Conservation (phyloP, 1,140 invertebrate species). For the Drosophila gunungcola region DNA sequence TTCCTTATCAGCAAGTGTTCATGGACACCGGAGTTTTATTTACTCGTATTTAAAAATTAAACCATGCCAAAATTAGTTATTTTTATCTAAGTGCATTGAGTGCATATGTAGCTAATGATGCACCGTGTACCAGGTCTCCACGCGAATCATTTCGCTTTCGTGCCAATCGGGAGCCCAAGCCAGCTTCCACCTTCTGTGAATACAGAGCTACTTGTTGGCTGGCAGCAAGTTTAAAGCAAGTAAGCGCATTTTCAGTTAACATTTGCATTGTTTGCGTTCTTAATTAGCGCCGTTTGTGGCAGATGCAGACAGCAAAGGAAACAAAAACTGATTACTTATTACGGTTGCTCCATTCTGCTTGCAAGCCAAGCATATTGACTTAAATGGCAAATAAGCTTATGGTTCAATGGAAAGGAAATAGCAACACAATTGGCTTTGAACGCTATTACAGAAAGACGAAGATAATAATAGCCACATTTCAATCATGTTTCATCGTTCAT, state of each 20-base stretch:
- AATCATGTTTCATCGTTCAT: not conserved
- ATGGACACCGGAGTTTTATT: no score
- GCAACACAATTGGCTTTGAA: not conserved
- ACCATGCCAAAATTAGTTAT: no score
- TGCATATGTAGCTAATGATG: constrained; percentile 50
- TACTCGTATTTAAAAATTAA: no score
- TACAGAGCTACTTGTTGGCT: constrained; percentile 7
- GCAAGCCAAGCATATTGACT: not conserved
- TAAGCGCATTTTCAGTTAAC: constrained; percentile 44
- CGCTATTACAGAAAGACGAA: not conserved
- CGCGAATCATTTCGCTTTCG: constrained; percentile 64
- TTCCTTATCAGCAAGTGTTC: no score
- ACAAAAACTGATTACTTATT: constrained; percentile 21
- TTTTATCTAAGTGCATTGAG: constrained; percentile 7
- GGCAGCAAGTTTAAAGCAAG: constrained; percentile 42
- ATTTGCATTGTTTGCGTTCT: constrained; percentile 56
- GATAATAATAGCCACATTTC: constrained; percentile 10
- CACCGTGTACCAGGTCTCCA: constrained; percentile 27
- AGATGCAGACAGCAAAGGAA: constrained; percentile 12
- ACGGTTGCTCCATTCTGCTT: not conserved
- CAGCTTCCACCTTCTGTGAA: constrained; percentile 15
- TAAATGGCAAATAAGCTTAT: constrained; percentile 3
- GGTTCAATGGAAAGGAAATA: constrained; percentile 3
- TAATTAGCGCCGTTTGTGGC: constrained; percentile 59
- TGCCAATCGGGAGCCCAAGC: constrained; percentile 46